Base-by-base conservation (phyloP, 1,140 invertebrate genomes). In the Calosoma granatense region DNA sequence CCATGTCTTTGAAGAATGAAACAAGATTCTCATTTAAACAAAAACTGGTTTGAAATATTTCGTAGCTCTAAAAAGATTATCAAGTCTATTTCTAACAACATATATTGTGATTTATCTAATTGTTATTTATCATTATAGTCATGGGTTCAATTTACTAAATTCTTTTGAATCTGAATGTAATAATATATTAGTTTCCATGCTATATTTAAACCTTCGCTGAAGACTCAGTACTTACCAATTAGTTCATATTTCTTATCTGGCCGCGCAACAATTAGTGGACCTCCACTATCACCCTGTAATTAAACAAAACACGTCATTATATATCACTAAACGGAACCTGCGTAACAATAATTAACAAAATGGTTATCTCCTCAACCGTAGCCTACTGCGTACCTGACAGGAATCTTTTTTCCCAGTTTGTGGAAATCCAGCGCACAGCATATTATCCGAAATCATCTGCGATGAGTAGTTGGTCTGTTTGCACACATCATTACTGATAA, bases 241-340 rank as follows among this genome's bases (percentile, higher is more conserved):
- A 88, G 70, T 72, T 90, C 87, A 66, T 87, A 88, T 64, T 82
- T 81, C 67, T 86, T 84, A 62, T 86, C 81, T 58, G 79, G 73
- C 67, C 82, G 78, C 70, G 85, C 78, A 0, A 82, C 74, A 6
- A 92, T 81, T 14, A 95, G 70, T 1, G 92, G 92, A n/a, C 91
- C 91, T 56, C 92, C 92, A 63, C 90, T 93, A 70, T 96, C 92
- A 17, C 92, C 92, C 87, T 92, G 69, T 57, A 79, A 78, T 56
- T 61, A 57, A 57, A 52, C 43, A 36, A 9, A 36, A 36, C 26
- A 36, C n/a, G n/a, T n/a, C n/a, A n/a, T n/a, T n/a, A n/a, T n/a
- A 57, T 11, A 53, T n/a, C n/a, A n/a, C n/a, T 11, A 56, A 51
- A 61, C 22, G 26, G n/a, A 12, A 59, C 30, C n/a, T n/a, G n/a